These are phyloP conservation scores for Drosophila dives DNA, from an alignment of 2,888 invertebrate species.

Conservation along the genomic window DNA sequence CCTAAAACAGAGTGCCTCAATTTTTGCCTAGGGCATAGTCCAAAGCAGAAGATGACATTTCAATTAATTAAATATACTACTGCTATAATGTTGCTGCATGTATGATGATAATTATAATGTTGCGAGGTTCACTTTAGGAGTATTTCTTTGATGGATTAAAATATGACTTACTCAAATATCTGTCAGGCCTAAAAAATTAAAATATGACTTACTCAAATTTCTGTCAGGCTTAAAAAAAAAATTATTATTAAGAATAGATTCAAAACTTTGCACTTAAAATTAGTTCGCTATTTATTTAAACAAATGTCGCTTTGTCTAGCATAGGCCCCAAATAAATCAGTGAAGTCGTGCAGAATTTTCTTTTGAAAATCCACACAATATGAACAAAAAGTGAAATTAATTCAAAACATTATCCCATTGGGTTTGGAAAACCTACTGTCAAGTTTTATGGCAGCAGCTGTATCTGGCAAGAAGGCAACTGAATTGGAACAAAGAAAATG, in stretches of 20 bases:
- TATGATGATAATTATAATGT: conserved; percentile 31
- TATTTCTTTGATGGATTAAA: neutral
- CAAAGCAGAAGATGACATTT: conserved; percentile 35
- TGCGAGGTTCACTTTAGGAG: conserved; percentile 7
- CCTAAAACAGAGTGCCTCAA: conserved; percentile 3
- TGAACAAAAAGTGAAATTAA: conserved; percentile 33
- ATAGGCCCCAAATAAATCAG: conserved; percentile 37
- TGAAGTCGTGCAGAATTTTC: conserved; percentile 54
- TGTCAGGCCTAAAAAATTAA: neutral
- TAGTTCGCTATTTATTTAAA: conserved; percentile 26
- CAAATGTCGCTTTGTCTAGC: conserved; percentile 6
- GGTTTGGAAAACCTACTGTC: conserved; percentile 7
- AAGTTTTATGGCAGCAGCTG: conserved; percentile 9
- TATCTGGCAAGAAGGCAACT: conserved; percentile 5
- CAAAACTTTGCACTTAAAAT: conserved; percentile 11
- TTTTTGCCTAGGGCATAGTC: neutral
- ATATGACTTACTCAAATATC: neutral
- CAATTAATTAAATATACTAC: conserved; percentile 61
- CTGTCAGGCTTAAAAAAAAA: too few relatives aligned
- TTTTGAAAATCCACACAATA: conserved; percentile 38
- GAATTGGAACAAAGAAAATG: conserved; percentile 42
- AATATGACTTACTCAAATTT: too few relatives aligned
- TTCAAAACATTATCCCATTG: conserved; percentile 46
- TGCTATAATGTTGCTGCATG: conserved; percentile 23
- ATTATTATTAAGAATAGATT: neutral